These are phyloP conservation scores for Macroteleia sp. DNA, from an alignment of 2,888 invertebrate species.

Conservation along the genomic window DNA sequence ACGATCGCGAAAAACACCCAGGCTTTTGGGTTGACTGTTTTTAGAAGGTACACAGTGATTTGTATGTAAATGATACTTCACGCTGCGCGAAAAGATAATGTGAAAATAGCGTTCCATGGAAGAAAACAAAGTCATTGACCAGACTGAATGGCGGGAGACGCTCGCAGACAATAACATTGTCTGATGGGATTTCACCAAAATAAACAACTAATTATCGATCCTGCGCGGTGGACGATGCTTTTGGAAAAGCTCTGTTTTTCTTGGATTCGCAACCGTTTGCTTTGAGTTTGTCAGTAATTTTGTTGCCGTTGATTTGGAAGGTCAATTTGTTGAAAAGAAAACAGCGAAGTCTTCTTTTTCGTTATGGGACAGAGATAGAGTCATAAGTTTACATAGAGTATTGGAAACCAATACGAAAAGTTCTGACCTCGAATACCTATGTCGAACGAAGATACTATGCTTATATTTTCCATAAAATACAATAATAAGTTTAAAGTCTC, in stretches of 20 bases:
- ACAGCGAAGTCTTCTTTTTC: neutral
- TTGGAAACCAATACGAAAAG: constrained; percentile 7
- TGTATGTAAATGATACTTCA: constrained; percentile 16
- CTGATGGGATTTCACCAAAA: constrained; percentile 15
- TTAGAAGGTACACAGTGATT: constrained; percentile 6
- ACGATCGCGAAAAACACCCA: neutral
- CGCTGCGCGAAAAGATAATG: constrained; percentile 6
- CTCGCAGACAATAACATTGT: constrained; percentile 22
- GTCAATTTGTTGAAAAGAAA: neutral
- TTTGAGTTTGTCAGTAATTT: too few species aligned
- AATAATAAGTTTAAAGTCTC: neutral
- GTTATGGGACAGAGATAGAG: neutral
- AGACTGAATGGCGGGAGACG: neutral
- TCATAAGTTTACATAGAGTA: neutral
- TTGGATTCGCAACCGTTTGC: too few species aligned
- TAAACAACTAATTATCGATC: constrained; percentile 41
- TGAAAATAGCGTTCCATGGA: constrained; percentile 1
- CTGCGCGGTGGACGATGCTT: too few species aligned
- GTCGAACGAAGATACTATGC: neutral
- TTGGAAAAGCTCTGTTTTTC: too few species aligned
- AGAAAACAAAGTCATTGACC: constrained; percentile 43
- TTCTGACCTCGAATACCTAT: neutral
- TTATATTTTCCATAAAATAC: neutral
- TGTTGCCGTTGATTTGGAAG: neutral
- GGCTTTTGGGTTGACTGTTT: neutral